Evolutionary conservation across 1,140 invertebrate species (phyloP).

Genomic region (Caenorhabditis briggsae): DNA sequence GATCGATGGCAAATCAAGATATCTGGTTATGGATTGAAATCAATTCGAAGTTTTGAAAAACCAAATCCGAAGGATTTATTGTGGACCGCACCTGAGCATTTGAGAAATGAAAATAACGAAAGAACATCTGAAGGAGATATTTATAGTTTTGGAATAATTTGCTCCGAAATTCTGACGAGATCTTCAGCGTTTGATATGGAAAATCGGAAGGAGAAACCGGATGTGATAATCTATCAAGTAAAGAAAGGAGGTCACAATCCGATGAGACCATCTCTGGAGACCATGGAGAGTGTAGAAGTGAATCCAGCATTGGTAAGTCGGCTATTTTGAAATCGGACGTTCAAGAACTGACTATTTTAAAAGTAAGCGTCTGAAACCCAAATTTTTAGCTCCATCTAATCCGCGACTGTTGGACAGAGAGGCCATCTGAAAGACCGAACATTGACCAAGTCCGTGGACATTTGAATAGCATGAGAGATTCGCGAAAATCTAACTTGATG

Average conservation of each 20-base stretch:
- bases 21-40: not conserved
- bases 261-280: not conserved
- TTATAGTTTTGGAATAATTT: constrained; percentile 12
- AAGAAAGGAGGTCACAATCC: constrained; percentile 33
- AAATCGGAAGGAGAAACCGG: not conserved
- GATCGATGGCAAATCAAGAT: constrained; percentile 50
- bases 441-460: constrained; percentile 62
- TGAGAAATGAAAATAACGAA: not conserved
- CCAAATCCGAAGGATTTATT: not conserved
- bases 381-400: not conserved
- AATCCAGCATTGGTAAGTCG: constrained; percentile 6
- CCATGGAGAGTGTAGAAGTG: not conserved
- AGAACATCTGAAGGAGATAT: constrained; percentile 17
- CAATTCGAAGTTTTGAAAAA: not conserved
- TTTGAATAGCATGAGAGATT: constrained; percentile 64
- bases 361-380: too few species aligned
- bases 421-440: constrained; percentile 64
- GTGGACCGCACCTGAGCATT: constrained; percentile 2
- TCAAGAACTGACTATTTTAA: too few species aligned
- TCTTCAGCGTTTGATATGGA: not conserved
- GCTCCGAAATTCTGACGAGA: not conserved
- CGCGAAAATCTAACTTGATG: constrained; percentile 61
- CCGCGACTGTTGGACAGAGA: constrained; percentile 24
- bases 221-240: not conserved
- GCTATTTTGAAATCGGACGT: too few species aligned